These are phyloP conservation scores for Adelges cooleyi DNA, from an alignment of 1,140 invertebrate genomes.

Conservation along the genomic window DNA sequence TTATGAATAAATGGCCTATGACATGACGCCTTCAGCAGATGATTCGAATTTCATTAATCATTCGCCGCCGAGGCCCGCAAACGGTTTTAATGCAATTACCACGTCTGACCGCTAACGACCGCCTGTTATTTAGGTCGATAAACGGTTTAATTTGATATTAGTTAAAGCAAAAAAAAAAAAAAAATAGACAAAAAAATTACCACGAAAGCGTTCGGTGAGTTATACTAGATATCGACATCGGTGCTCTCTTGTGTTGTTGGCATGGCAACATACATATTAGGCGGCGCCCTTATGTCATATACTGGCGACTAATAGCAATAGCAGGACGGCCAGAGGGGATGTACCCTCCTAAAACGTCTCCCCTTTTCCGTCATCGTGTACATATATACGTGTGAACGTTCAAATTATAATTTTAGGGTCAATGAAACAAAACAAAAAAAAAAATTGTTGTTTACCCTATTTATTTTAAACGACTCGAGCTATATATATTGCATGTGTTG, in stretches of 20 bases:
- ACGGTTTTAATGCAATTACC: constrained; percentile 8
- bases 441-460: too few relatives aligned
- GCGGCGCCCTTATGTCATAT: neutral
- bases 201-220: too few relatives aligned
- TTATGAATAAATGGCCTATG: too few relatives aligned
- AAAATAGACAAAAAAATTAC: too few relatives aligned
- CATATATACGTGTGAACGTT: neutral
- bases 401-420: neutral
- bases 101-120: neutral
- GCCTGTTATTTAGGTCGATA: neutral
- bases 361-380: neutral
- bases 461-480: too few relatives aligned
- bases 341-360: constrained; percentile 10
- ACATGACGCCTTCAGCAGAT: neutral
- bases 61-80: neutral
- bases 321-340: neutral
- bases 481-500: too few relatives aligned
- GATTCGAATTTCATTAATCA: constrained; percentile 20
- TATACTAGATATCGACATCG: too few relatives aligned
- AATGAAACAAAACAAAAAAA: neutral
- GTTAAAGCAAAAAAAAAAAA: neutral
- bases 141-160: neutral
- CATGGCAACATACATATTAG: constrained; percentile 12
- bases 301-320: neutral
- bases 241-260: neutral